Percentiles rank a stretch among this genome's conserved stretches.
Conservation (phyloP, 2,888 invertebrate genomes). For the Meta bourneti region DNA sequence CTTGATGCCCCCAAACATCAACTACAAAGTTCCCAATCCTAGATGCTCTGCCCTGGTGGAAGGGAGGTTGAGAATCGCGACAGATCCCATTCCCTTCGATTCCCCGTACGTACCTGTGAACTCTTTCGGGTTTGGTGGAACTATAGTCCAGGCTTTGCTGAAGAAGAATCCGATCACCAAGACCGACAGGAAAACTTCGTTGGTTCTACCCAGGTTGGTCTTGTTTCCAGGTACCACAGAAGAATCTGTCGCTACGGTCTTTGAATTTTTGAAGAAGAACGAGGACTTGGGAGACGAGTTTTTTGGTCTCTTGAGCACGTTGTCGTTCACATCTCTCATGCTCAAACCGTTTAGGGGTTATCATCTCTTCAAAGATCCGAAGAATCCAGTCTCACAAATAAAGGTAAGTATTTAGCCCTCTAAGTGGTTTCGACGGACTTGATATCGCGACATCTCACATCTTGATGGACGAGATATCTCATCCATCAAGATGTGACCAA, state of each 20-base stretch:
- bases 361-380: constrained; percentile 21
- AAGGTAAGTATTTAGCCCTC: constrained; percentile 20
- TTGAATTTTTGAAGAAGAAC: constrained; percentile 45
- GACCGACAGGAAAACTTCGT: background rate
- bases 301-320: constrained; percentile 51
- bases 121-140: constrained; percentile 84
- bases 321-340: constrained; percentile 1
- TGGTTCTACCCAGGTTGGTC: background rate
- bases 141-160: constrained; percentile 80
- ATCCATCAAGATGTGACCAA: too few species aligned
- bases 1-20: constrained; percentile 82
- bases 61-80: constrained; percentile 83
- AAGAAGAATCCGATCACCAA: constrained; percentile 50
- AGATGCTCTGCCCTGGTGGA: constrained; percentile 82
- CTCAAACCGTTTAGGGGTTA: constrained; percentile 66
- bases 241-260: constrained; percentile 12
- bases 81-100: constrained; percentile 80
- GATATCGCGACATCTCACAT: too few species aligned
- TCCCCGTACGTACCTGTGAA: constrained; percentile 82
- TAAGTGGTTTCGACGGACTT: too few species aligned
- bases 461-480: too few species aligned
- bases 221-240: constrained; percentile 53
- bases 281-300: constrained; percentile 24
- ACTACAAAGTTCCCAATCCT: constrained; percentile 82
- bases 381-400: background rate